phyloP scores from a whole-genome alignment of 2,113 vertebrate species.

The Mellivora capensis region DNA sequence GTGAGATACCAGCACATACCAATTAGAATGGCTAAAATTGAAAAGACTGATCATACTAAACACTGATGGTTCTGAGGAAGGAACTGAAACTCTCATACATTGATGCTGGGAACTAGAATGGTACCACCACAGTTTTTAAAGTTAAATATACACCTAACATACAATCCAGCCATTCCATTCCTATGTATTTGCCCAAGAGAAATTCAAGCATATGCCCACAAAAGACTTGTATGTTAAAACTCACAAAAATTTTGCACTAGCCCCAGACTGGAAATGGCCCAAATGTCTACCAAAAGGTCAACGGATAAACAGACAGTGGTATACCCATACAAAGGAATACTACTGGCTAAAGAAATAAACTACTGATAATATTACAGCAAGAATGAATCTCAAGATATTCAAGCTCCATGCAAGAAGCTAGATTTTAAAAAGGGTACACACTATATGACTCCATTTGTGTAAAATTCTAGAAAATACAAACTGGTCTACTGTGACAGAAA shows the following conservation, averaged over 20 bases:
- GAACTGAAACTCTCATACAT: neutral
- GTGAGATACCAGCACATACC: neutral
- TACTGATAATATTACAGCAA: neutral
- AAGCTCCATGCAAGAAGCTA: neutral
- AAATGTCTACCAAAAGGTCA: neutral
- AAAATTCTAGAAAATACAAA: slow-evolving; percentile 19
- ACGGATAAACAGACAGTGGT: neutral
- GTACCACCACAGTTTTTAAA: neutral
- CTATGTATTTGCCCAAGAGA: neutral
- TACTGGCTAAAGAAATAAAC: neutral
- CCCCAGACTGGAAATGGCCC: neutral
- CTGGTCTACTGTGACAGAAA: neutral
- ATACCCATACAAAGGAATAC: neutral
- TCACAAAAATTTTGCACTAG: neutral
- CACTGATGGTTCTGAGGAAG: neutral
- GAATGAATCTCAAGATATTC: neutral
- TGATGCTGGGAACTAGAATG: neutral
- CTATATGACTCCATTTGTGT: neutral
- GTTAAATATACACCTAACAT: neutral
- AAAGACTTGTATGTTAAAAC: neutral
- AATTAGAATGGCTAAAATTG: neutral
- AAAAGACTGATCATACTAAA: neutral
- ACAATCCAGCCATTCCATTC: neutral
- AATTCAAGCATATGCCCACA: neutral
- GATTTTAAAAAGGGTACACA: neutral